Conservation (phyloP, 2,113 vertebrate species). For the Petromus typicus region DNA sequence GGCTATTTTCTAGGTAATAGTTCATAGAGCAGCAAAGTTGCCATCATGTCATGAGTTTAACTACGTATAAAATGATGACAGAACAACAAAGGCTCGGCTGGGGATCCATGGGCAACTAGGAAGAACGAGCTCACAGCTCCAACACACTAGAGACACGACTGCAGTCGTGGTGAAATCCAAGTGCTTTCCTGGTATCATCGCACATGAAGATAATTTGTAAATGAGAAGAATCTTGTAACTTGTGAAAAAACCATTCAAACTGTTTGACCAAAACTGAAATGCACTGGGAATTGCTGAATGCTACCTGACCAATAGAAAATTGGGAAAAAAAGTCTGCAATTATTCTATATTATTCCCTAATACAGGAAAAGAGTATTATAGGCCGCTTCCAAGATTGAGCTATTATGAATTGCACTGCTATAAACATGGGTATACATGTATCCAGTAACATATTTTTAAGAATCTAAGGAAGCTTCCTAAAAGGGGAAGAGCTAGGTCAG, state of each 20-base stretch:
- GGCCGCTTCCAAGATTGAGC: neutral
- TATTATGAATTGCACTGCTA: neutral
- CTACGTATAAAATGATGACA: constrained; percentile 4
- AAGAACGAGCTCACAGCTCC: neutral
- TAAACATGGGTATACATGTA: neutral
- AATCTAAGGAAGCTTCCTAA: neutral
- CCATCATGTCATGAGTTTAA: neutral
- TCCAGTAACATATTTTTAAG: neutral
- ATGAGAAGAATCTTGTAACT: constrained; percentile 2
- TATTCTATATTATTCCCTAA: neutral
- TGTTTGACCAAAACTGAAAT: neutral
- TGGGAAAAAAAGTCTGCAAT: neutral
- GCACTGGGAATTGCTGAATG: neutral
- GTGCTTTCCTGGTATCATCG: neutral
- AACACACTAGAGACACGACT: neutral
- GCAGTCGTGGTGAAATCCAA: neutral
- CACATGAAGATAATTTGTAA: neutral
- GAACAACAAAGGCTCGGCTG: neutral
- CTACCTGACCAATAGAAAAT: neutral
- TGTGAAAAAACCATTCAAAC: neutral
- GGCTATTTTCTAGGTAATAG: constrained; percentile 34
- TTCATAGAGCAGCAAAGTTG: constrained; percentile 47
- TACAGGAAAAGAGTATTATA: neutral
- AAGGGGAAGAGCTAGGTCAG: neutral
- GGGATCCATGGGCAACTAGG: neutral